Evolutionary conservation across 2,888 invertebrate genomes (phyloP).

Genomic region (Monopis laevigella): DNA sequence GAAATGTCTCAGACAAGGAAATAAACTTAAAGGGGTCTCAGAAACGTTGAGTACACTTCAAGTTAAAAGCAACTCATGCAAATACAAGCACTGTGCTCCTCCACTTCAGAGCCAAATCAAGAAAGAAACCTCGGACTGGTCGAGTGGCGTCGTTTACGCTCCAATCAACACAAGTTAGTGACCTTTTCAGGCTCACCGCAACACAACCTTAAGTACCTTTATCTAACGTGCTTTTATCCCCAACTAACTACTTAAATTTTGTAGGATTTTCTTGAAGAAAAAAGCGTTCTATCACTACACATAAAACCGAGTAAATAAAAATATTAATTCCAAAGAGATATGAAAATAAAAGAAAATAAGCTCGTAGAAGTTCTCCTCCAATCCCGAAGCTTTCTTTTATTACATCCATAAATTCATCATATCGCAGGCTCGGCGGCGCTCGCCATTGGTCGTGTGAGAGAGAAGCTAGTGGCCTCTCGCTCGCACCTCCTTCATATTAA

Average conservation of each 20-base stretch:
- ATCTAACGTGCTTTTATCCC: too few species aligned
- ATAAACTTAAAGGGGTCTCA: too few species aligned
- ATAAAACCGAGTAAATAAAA: too few species aligned
- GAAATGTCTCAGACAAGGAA: too few species aligned
- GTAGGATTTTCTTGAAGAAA: too few species aligned
- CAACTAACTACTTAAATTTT: too few species aligned
- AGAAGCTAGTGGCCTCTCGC: constrained; percentile 62
- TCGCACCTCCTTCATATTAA: constrained; percentile 80
- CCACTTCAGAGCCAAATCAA: constrained; percentile 62
- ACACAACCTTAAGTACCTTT: too few species aligned
- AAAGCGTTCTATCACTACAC: too few species aligned
- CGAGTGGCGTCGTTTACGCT: constrained; percentile 58
- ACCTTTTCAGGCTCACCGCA: too few species aligned
- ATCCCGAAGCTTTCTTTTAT: constrained; percentile 75
- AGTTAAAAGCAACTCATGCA: constrained; percentile 46
- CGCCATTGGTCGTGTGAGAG: constrained; percentile 66
- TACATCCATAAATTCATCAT: constrained; percentile 88
- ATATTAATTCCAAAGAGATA: too few species aligned
- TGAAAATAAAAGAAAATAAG: constrained; percentile 69
- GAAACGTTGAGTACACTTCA: constrained; percentile 3
- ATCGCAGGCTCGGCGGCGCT: constrained; percentile 64
- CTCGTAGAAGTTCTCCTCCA: constrained; percentile 68
- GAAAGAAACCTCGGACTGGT: constrained; percentile 59
- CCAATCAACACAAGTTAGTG: constrained; percentile 54
- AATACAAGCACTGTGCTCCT: constrained; percentile 60